Base-by-base conservation (phyloP, 2,888 invertebrate genomes). In the Leucoptera coffeella region DNA sequence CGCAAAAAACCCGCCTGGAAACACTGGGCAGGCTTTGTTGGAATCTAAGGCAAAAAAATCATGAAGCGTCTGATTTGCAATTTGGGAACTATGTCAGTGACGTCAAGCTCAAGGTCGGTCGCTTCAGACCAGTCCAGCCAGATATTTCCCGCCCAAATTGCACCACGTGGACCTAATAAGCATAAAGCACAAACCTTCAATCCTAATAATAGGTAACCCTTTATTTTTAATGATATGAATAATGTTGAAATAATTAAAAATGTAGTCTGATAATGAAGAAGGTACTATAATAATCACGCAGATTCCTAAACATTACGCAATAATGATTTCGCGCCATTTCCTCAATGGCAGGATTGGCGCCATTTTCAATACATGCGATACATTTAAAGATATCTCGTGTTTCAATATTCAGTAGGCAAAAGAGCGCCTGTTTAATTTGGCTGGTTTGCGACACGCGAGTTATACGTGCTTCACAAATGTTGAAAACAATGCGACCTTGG, bases 401-500 rank as follows among this genome's bases (percentile, higher is more conserved):
- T n/a, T n/a, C n/a, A n/a, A n/a, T n/a, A n/a, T n/a, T n/a, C n/a
- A n/a, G n/a, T n/a, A n/a, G n/a, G n/a, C n/a, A n/a, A n/a, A n/a
- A n/a, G n/a, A n/a, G n/a, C n/a, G n/a, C n/a, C 38, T 40, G 39
- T 42, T 32, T 34, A 34, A 43, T 32, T 40, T 33, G 37, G 54
- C 26, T 47, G 59, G 43, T 35, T 55, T 43, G 43, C 48, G 48
- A 32, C n/a, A n/a, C 43, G 39, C 37, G 39, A 36, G 39, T 46
- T 45, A 38, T 41, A 58, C 58, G 26, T 14, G n/a, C n/a, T n/a
- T n/a, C n/a, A n/a, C n/a, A n/a, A n/a, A n/a, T n/a, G n/a, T n/a
- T 48, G 62, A 59, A 56, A 62, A 62, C 53, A 62, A 55, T 53
- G 54, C 58, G 60, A 57, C 67, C 67, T 67, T 67, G 67, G 47